A percentile compares a stretch with the other conserved stretches of the same genome.
Conservation (phyloP, 2,113 vertebrate species). For the Spea multiplicata region DNA sequence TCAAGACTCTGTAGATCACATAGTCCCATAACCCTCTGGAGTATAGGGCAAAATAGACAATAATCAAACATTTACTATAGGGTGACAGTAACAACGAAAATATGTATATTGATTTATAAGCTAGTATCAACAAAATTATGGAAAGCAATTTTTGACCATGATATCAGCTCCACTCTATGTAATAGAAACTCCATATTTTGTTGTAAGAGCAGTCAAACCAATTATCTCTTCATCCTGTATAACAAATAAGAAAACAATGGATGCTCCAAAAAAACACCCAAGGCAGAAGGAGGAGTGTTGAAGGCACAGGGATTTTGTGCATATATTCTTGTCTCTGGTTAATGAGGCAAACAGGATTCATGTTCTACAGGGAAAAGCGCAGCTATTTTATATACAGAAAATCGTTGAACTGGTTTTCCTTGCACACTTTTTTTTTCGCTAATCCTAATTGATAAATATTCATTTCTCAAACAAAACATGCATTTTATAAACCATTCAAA, state of each 20-base stretch:
- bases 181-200: conserved; percentile 8
- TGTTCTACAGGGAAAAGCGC: conserved; percentile 27
- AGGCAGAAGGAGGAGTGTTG: conserved; percentile 14
- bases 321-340: conserved; percentile 26
- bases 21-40: no score
- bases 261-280: conserved; percentile 11
- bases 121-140: no score
- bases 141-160: no score
- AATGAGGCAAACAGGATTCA: conserved; percentile 33
- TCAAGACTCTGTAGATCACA: no score
- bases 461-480: background rate
- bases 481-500: background rate
- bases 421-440: conserved; percentile 2
- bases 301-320: conserved; percentile 33
- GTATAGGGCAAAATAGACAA: no score
- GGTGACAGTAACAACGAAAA: no score
- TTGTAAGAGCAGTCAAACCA: conserved; percentile 16
- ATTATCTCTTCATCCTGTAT: conserved; percentile 29
- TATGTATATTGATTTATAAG: no score
- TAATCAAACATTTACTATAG: no score
- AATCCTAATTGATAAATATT: background rate
- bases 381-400: conserved; percentile 29
- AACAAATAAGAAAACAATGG: conserved; percentile 35
- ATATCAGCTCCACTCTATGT: no score
- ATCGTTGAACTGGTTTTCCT: conserved; percentile 8